Conservation (phyloP, 1,140 invertebrate genomes). For the Sesamia nonagrioides region DNA sequence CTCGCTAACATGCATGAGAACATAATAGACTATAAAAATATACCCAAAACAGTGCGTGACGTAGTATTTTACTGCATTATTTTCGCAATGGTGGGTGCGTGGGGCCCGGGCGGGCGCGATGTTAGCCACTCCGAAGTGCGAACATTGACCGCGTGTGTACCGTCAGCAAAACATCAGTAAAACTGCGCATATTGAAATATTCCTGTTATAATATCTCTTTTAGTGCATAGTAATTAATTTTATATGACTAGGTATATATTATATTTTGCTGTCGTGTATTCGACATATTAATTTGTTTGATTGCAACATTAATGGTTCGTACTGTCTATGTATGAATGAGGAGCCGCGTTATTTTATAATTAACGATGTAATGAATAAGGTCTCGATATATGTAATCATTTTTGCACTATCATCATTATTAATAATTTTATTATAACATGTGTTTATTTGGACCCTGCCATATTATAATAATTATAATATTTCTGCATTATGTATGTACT, state of each 20-base stretch:
- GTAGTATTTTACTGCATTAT: conserved; percentile 69
- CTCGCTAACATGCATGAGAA: conserved; percentile 50
- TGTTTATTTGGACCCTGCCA: conserved; percentile 13
- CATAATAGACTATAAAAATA: conserved; percentile 64
- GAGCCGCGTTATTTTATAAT: conserved; percentile 15
- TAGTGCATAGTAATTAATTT: conserved; percentile 10
- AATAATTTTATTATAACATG: no score
- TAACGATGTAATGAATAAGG: neutral
- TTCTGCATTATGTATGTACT: no score
- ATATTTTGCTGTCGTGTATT: conserved; percentile 4
- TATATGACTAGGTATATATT: no score
- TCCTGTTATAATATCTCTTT: conserved; percentile 23
- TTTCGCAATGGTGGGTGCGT: conserved; percentile 71
- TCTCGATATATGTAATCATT: neutral
- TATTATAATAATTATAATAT: conserved; percentile 4
- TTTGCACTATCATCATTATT: neutral
- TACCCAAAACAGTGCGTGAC: conserved; percentile 64
- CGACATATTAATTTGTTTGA: conserved; percentile 15
- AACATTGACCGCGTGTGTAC: conserved; percentile 69
- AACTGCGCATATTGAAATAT: conserved; percentile 31
- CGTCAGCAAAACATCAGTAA: conserved; percentile 50
- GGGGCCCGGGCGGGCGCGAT: conserved; percentile 66
- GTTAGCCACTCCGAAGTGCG: conserved; percentile 63
- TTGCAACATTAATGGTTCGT: conserved; percentile 19
- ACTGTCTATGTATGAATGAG: conserved; percentile 40